Base-by-base conservation (phyloP, 1,140 invertebrate genomes). In the Drosophila tani region DNA sequence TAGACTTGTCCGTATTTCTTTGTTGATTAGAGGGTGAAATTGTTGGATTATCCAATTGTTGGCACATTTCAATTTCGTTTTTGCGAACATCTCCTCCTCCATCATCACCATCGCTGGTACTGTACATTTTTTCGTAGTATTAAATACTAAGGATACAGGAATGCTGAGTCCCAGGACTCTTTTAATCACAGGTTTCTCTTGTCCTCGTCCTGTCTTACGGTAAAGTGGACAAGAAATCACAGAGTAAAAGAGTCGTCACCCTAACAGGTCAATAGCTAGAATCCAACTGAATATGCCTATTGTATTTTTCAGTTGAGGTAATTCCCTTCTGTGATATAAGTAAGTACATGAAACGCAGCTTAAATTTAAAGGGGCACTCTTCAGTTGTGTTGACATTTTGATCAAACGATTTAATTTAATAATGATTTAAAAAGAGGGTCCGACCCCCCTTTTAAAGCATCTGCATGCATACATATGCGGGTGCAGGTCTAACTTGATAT, bases 331-430 rank as follows among this genome's bases (percentile, higher is more conserved):
- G 53, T 77, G 51, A 73, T 55, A 47, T 46, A 57, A 64, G 57
- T 60, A 14, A 64, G 80, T 70, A 60, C 70, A 83, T 55, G 38
- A 55, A 78, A 24, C 68, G 19, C 64, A 51, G 76, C 76, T 69
- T 69, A 69, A 57, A 49, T 71, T 40, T 68, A 58, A 5, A 41
- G 21, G 51, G 46, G 49, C 64, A 21, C 38, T 46, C 19, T 21
- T 14, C 51, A 50, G 47, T 73, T 63, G 69, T 38, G 27, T 62
- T 73, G 73, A 67, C 62, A 70, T 59, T 87, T 78, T 70, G 51
- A 78, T 77, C 76, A 88, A 81, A 70, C 77, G 81, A 80, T 88
- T 87, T 88, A 88, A 87, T 88, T 88, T 88, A 87, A 87, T 88
- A 87, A 87, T 81, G 83, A 87, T 83, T 83, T 81, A 83, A 57